These are phyloP conservation scores for Melanostigma gelatinosum DNA, from an alignment of 2,113 vertebrate species.

Conservation along the genomic window DNA sequence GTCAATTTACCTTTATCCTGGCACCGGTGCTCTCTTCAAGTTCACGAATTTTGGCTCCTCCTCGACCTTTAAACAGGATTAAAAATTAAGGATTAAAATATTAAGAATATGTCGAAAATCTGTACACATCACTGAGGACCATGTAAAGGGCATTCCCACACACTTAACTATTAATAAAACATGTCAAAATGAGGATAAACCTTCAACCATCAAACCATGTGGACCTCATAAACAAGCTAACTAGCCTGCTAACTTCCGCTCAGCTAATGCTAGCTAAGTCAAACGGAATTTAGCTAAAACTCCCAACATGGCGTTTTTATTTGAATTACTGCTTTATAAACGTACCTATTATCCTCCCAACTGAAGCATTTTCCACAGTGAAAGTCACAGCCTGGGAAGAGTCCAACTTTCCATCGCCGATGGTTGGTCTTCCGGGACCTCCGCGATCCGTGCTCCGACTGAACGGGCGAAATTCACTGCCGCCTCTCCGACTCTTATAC, in stretches of 20 bases:
- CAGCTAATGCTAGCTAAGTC: not conserved
- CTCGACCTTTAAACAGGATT: conserved; percentile 82
- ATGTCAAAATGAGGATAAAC: too few species aligned
- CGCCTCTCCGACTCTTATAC: not conserved
- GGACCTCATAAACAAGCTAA: not conserved
- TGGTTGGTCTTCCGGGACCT: not conserved
- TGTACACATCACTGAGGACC: not conserved
- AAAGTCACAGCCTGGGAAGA: conserved; percentile 72
- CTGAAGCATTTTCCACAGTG: conserved; percentile 73
- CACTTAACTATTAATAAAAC: fast-evolving
- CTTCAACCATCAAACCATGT: too few species aligned
- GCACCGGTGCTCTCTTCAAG: conserved; percentile 88
- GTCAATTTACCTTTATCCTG: conserved; percentile 83
- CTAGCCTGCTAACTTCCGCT: not conserved
- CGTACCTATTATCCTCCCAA: conserved; percentile 89
- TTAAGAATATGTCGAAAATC: not conserved
- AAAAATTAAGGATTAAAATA: too few species aligned
- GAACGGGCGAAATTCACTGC: not conserved
- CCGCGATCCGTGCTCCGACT: too few species aligned
- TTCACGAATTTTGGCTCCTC: conserved; percentile 90
- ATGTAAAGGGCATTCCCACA: not conserved
- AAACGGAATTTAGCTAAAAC: not conserved
- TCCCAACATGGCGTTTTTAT: too few species aligned
- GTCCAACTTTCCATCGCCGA: not conserved
- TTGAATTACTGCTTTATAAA: not conserved